Evolutionary conservation across 1,140 invertebrate species (phyloP).

Genomic region (Drosophila jambulina): DNA sequence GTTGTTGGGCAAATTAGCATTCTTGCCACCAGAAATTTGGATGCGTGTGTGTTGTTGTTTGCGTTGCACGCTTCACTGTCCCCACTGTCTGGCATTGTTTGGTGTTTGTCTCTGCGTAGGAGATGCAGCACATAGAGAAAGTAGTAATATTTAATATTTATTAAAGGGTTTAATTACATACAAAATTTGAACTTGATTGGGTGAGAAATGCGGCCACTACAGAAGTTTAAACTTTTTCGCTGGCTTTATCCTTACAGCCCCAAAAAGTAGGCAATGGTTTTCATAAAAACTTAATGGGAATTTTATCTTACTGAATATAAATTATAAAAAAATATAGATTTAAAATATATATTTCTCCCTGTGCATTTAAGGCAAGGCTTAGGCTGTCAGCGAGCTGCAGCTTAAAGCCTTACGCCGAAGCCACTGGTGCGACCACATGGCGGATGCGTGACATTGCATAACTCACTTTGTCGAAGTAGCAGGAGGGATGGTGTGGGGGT

Average conservation of each 20-base stretch:
- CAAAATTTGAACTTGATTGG: not conserved
- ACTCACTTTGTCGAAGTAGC: conserved; percentile 47
- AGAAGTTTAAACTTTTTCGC: not conserved
- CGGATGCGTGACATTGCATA: conserved; percentile 71
- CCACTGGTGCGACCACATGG: conserved; percentile 54
- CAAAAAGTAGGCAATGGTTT: not conserved
- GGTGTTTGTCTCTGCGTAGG: conserved; percentile 52
- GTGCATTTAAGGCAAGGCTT: conserved; percentile 37
- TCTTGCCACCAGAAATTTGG: conserved; percentile 55
- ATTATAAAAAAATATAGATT: too few species aligned
- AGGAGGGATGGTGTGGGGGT: not conserved
- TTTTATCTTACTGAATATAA: too few species aligned
- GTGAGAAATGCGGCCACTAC: too few species aligned
- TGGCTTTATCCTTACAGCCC: not conserved
- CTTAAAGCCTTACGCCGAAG: conserved; percentile 68
- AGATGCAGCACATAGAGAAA: conserved; percentile 19
- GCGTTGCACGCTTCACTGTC: conserved; percentile 48
- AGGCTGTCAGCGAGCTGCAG: conserved; percentile 62
- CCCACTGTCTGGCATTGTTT: conserved; percentile 47
- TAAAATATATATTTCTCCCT: not conserved
- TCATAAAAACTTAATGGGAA: rapidly evolving
- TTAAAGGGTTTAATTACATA: not conserved
- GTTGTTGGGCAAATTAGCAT: conserved; percentile 67
- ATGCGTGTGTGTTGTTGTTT: conserved; percentile 43
- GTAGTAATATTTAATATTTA: not conserved